Conservation (phyloP, 2,888 invertebrate genomes). For the Luperina nickerlii region DNA sequence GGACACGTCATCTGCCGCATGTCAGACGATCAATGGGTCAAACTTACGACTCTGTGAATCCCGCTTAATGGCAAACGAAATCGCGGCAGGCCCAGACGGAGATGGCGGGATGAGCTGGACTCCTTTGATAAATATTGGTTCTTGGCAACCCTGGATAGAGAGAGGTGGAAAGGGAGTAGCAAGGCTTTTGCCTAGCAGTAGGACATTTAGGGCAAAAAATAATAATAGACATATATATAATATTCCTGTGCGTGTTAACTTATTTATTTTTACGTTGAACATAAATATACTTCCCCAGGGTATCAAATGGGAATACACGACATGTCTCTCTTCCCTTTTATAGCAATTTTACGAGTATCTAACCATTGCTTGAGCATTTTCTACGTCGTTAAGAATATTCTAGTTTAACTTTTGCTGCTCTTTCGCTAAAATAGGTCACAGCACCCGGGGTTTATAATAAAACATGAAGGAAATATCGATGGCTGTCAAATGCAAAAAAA, state of each 20-base stretch:
- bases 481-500: neutral
- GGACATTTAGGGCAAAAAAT: neutral
- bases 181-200: neutral
- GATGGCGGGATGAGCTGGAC: no score
- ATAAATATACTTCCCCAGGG: neutral
- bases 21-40: no score
- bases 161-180: neutral
- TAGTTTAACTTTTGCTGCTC: constrained; percentile 3
- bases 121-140: no score
- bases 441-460: neutral
- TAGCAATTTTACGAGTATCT: constrained; percentile 36
- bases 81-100: no score
- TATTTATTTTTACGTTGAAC: constrained; percentile 22
- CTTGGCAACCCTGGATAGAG: no score
- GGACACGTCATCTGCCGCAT: no score
- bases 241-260: neutral
- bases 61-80: no score
- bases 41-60: no score
- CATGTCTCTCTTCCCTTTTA: constrained; percentile 22
- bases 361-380: constrained; percentile 28
- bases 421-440: neutral
- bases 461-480: neutral
- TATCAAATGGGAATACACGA: neutral
- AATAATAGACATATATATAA: neutral
- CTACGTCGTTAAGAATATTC: constrained; percentile 20